Evolutionary conservation across 37 sponge, comb jelly and placozoan genomes (phyloP), one percentile per base, ranked within the genome.

Genomic region (Diacarnus erythraeanus): DNA sequence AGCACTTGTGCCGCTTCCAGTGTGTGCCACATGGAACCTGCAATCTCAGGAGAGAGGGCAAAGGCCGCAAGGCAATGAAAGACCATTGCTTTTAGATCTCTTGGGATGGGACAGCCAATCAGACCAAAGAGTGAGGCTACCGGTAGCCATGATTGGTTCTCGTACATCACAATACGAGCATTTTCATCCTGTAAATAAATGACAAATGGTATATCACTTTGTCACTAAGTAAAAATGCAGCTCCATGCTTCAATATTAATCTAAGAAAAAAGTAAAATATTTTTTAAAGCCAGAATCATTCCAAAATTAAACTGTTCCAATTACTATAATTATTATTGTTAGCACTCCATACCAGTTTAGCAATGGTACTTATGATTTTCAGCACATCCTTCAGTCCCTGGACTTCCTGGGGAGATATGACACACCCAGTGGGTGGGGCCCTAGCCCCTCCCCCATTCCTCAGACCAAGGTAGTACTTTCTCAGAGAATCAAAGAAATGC

Each of bases 401-500:
- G 63, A 96, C 71, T 42, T 98, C 99, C 59, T 76, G 64, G 17
- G 94, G 87, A 20, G 99, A 79, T 25, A 98, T 93, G 36, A 74
- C 81, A 78, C 86, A 83, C 2, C 92, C 84, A 6, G 84, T 80
- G 27, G 66, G 17, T 38, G 91, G 67, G 27, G 71, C 69, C 25
- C 54, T 38, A 25, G 44, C 37, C 26, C 30, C 77, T 12, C 67
- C 67, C 23, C 74, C 94, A 68, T 80, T 72, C 26, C 79, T 75
- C 43, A 94, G 72, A 2, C 84, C 82, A 10, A 83, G 40, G 60
- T 84, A 94, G 83, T 97, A 98, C 80, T 91, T 87, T 74, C 83
- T 81, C 68, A 98, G 72, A 17, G 99, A 95, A 22, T 39, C n/a
- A 69, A 93, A 98, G 86, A 98, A 90, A 65, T 98, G 99, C 59